A percentile compares a stretch with the other conserved stretches of the same genome.
Evolutionary conservation across 2,888 invertebrate genomes (phyloP).

Genomic region (Portevinia maculata): DNA sequence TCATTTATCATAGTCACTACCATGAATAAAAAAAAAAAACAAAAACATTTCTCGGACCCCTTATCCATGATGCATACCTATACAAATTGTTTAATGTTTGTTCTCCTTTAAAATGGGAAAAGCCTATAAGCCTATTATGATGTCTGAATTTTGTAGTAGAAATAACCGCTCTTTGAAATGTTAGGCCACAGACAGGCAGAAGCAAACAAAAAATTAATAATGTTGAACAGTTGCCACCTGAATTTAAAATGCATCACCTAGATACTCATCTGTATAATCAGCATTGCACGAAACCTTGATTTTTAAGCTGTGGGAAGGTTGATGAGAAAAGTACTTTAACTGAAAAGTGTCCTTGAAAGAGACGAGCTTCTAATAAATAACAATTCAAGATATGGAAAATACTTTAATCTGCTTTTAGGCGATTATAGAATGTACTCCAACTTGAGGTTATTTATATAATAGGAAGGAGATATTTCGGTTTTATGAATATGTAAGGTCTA

Average conservation of each 20-base stretch:
- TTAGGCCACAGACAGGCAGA: neutral
- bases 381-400: neutral
- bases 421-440: conserved; percentile 1
- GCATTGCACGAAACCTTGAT: conserved; percentile 27
- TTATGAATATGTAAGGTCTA: too few species aligned
- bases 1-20: conserved; percentile 10
- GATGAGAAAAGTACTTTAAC: conserved; percentile 1
- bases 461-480: too few species aligned
- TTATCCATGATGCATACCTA: conserved; percentile 5
- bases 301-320: conserved; percentile 2
- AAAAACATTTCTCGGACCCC: neutral
- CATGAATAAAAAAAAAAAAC: neutral
- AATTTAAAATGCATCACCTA: conserved; percentile 22
- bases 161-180: neutral
- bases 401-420: neutral
- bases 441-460: neutral
- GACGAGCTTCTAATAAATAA: conserved; percentile 8
- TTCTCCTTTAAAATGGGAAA: conserved; percentile 6
- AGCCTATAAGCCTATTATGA: neutral
- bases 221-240: conserved; percentile 6
- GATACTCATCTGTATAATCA: conserved; percentile 18
- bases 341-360: conserved; percentile 13
- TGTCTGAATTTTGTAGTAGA: neutral
- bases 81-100: neutral
- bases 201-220: conserved; percentile 25